A percentile compares a stretch with the other conserved stretches of the same genome.
These are phyloP conservation scores for Heliocidaris erythrogramma DNA, from an alignment of 35 echinoderm and acorn worm genomes.

Conservation along the genomic window DNA sequence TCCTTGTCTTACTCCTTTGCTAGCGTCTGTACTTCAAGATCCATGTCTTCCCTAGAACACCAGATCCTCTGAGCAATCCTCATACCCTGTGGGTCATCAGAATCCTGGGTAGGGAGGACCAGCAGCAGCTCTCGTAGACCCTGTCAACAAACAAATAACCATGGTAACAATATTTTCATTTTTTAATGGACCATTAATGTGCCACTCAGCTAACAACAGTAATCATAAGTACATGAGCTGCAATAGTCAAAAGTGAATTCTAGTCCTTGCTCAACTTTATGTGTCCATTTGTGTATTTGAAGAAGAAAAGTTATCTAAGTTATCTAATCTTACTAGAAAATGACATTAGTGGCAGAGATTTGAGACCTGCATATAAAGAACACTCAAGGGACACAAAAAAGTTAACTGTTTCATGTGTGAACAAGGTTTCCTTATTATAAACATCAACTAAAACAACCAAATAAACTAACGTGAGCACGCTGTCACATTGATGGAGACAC, in stretches of 20 bases:
- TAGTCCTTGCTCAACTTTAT: too few species aligned
- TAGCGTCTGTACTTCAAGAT: constrained; percentile 63
- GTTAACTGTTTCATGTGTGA: too few species aligned
- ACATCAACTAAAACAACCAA: too few species aligned
- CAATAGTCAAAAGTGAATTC: too few species aligned
- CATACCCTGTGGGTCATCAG: constrained; percentile 61
- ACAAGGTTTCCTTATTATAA: too few species aligned
- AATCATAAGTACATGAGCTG: too few species aligned
- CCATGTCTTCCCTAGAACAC: constrained; percentile 74
- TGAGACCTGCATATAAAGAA: not conserved
- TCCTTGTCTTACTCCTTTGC: constrained; percentile 81
- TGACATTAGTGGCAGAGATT: not conserved
- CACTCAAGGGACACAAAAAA: not conserved
- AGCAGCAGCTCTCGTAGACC: constrained; percentile 77
- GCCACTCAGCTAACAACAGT: too few species aligned
- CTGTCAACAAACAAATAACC: constrained; percentile 48
- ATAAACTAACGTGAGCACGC: too few species aligned
- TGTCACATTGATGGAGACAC: not conserved
- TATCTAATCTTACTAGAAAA: not conserved
- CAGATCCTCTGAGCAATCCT: constrained; percentile 71
- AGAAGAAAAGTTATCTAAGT: too few species aligned
- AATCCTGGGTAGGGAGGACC: constrained; percentile 77
- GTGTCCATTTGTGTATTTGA: too few species aligned
- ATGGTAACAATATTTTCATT: not conserved
- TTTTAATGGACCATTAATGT: constrained; percentile 19